Conservation (phyloP, 2,888 invertebrate genomes). For the Cosmia trapezina region DNA sequence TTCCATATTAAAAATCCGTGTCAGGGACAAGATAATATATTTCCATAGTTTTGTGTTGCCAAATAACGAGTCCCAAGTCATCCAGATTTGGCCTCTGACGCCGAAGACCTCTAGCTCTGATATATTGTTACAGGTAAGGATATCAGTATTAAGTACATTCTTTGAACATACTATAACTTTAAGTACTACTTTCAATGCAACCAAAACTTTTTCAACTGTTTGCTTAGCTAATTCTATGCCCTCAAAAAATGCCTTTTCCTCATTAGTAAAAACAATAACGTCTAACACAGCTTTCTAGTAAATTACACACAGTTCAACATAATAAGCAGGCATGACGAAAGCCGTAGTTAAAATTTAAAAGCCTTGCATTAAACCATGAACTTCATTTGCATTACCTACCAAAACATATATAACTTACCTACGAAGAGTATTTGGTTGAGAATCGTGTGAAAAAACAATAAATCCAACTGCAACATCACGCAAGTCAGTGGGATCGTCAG, state of each 20-base stretch:
- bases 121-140: neutral
- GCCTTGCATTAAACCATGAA: constrained; percentile 53
- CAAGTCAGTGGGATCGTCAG: constrained; percentile 64
- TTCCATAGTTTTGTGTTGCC: neutral
- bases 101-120: neutral
- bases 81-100: no score
- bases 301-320: constrained; percentile 44
- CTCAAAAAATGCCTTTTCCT: constrained; percentile 22
- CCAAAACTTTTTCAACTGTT: constrained; percentile 2
- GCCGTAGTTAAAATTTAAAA: constrained; percentile 41
- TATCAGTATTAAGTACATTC: neutral
- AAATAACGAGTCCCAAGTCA: neutral
- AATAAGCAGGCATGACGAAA: constrained; percentile 46
- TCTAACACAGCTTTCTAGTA: constrained; percentile 36
- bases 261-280: constrained; percentile 22
- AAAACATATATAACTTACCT: constrained; percentile 41
- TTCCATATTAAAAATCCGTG: neutral
- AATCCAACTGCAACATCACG: constrained; percentile 52
- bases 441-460: constrained; percentile 62
- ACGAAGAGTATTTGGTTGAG: constrained; percentile 42
- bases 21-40: neutral
- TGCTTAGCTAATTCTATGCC: neutral
- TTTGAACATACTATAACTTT: neutral
- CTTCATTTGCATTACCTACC: constrained; percentile 53
- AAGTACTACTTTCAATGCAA: neutral